A percentile compares a stretch with the other conserved stretches of the same genome.
Evolutionary conservation across 2,113 vertebrate species (phyloP).

Genomic region (Caloenas nicobarica): DNA sequence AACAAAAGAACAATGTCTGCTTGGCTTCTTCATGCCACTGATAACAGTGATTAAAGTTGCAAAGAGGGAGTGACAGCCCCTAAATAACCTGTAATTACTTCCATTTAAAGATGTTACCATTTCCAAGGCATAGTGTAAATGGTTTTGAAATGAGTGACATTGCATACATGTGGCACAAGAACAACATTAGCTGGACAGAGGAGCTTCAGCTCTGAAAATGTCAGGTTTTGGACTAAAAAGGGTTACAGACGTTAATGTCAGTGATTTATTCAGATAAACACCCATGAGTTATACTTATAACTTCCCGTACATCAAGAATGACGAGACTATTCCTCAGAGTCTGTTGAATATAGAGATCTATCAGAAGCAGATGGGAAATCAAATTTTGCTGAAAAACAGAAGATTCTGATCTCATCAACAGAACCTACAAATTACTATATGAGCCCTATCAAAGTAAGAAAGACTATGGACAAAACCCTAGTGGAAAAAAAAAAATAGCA

Average conservation of each 20-base stretch:
- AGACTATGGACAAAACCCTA: not conserved
- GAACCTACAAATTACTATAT: not conserved
- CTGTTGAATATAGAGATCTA: not conserved
- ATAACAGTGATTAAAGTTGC: not conserved
- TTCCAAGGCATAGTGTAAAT: constrained; percentile 4
- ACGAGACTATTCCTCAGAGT: constrained; percentile 7
- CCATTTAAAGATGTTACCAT: constrained; percentile 5
- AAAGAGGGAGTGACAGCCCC: not conserved
- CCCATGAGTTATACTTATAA: not conserved
- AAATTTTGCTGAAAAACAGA: constrained; percentile 10
- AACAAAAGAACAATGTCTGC: not conserved
- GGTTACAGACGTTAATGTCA: constrained; percentile 28
- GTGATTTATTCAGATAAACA: constrained; percentile 38
- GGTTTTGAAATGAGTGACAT: constrained; percentile 5
- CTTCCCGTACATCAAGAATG: not conserved
- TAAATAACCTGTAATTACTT: constrained; percentile 27
- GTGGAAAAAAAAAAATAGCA: not conserved
- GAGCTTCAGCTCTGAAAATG: constrained; percentile 19
- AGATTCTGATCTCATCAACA: not conserved
- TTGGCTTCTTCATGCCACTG: not conserved
- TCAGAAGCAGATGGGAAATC: constrained; percentile 31
- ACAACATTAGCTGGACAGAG: not conserved
- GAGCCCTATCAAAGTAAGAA: not conserved
- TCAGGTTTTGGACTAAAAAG: not conserved
- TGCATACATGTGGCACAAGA: not conserved